phyloP scores from a whole-genome alignment of 2,797 vertebrate genomes.

The Chaetophractus vellerosus region DNA sequence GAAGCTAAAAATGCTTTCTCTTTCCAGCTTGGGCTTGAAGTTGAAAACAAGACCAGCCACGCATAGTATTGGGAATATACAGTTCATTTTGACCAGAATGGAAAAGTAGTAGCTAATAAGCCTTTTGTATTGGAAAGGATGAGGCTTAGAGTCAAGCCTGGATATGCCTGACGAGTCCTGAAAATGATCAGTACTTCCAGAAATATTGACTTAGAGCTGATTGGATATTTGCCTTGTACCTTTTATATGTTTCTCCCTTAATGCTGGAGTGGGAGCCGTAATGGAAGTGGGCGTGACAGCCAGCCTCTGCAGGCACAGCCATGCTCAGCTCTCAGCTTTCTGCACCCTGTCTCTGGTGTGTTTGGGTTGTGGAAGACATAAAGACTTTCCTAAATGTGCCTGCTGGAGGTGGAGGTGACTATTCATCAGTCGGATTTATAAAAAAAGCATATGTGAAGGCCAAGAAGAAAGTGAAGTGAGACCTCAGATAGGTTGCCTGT shows the following conservation, averaged over 20 bases:
- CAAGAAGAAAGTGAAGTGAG: neutral
- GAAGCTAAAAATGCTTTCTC: neutral
- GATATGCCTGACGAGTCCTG: neutral
- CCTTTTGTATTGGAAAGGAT: neutral
- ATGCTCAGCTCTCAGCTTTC: neutral
- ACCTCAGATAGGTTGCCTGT: neutral
- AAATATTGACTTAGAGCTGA: neutral
- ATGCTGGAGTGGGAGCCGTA: neutral
- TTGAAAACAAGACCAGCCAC: neutral
- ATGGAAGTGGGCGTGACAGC: neutral
- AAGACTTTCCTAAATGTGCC: neutral
- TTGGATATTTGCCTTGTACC: neutral
- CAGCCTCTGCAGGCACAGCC: rapidly evolving
- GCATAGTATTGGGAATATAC: neutral
- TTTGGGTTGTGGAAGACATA: neutral
- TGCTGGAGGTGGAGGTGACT: neutral
- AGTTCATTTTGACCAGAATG: neutral
- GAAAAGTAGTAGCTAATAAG: neutral
- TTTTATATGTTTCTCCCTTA: neutral
- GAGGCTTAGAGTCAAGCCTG: neutral
- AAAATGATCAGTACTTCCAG: neutral
- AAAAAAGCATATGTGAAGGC: neutral
- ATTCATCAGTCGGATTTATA: neutral
- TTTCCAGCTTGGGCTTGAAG: neutral
- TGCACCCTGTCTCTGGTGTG: neutral